Evolutionary conservation across 2,797 vertebrate species (phyloP), one percentile per base, ranked within the genome.

Genomic region (Urocyon cinereoargenteus): DNA sequence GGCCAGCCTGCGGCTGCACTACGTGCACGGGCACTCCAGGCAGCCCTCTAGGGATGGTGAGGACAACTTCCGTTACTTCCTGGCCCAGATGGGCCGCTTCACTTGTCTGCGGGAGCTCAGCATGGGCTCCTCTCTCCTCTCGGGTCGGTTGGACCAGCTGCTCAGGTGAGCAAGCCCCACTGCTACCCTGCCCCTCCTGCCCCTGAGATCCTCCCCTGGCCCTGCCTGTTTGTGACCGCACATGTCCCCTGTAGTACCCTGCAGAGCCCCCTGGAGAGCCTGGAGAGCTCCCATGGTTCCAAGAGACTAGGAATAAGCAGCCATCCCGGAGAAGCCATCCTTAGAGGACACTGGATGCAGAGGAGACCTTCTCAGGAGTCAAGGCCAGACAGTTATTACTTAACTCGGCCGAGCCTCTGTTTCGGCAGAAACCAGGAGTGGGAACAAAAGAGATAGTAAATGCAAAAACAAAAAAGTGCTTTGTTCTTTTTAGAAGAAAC

Each of bases 1-100:
- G 57, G 98, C 97, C 45, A 99, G 99, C 91, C 99, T 99, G 31
- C 98, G 99, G 34, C 97, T 99, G 72, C 99, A 99, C 94, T 99
- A 99, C 92, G 99, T 99, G 91, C 99, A 99, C 45, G 97, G 99
- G 6, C 99, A 99, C 22, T 98, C 99, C 1, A 98, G 99, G 21
- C 98, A 99, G 62, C 97, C 98, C 10, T 97, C 98, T 0, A 92
- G 98, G 0, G 99, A 98, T 3, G 98, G 99, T 3, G 98, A 99
- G 21, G 98, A 98, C 57, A 98, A 98, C 3, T 97, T 99, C 93
- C 98, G 97, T 59, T 97, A 98, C 49, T 98, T 99, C 81, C 99
- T 99, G 8, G 97, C 97, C 51, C 99, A 99, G n/a, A 98, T 99
- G 85, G 98, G 99, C 2, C 97, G 97, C 40, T 98, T 99, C 2